Evolutionary conservation across 2,113 vertebrate genomes (phyloP).

Genomic region (Protomyctophum bolini): DNA sequence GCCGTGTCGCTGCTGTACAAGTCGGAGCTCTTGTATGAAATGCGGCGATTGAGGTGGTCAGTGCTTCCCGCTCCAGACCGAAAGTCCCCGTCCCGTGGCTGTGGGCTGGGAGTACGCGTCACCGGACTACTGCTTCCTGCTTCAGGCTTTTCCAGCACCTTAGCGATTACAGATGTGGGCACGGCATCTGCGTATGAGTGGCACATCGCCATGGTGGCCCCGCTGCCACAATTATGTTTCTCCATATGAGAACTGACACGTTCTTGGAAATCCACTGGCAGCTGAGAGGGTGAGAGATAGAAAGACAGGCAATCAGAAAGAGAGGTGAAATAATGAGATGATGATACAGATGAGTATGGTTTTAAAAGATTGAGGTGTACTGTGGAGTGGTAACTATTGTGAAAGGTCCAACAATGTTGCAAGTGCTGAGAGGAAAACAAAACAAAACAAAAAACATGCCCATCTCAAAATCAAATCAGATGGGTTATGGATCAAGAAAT

Average conservation of each 20-base stretch:
- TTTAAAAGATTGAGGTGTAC: too few relatives aligned
- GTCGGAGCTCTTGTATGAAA: conserved; percentile 86
- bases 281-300: conserved; percentile 68
- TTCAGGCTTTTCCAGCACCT: conserved; percentile 90
- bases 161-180: conserved; percentile 86
- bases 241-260: conserved; percentile 88
- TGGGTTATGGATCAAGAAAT: background rate
- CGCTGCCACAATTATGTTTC: conserved; percentile 82
- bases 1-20: conserved; percentile 93
- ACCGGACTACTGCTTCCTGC: conserved; percentile 81
- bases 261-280: conserved; percentile 91
- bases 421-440: background rate
- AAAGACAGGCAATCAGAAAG: background rate
- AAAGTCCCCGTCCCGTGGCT: conserved; percentile 66
- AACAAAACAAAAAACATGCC: background rate
- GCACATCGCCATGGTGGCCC: conserved; percentile 79
- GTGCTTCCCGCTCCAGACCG: conserved; percentile 74
- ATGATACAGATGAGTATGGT: background rate
- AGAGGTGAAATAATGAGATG: background rate
- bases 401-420: too few relatives aligned
- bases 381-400: too few relatives aligned
- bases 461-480: background rate
- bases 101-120: conserved; percentile 83
- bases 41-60: conserved; percentile 78
- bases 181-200: conserved; percentile 87